Evolutionary conservation across 2,888 invertebrate species (phyloP), one percentile per base, ranked within the genome.

Genomic region (Brachypalpus laphriformis): DNA sequence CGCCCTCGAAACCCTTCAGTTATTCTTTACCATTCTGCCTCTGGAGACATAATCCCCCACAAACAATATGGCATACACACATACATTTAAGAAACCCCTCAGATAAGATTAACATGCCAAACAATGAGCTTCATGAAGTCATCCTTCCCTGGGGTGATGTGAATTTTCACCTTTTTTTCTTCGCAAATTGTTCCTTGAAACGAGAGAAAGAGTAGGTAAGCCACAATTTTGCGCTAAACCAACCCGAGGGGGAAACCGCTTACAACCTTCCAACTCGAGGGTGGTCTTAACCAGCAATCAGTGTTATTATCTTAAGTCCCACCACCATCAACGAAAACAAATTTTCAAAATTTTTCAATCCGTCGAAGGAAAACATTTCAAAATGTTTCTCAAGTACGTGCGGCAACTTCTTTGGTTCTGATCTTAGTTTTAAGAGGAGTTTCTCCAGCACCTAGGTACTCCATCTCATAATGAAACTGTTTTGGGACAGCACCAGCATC

Each of bases 261-360:
- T 22, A 22, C n/a, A 9, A 14, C 59, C 37, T 40, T 28, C 47
- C 40, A 70, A 49, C 68, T 70, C 74, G 45, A 78, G 78, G 83
- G 83, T 83, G 83, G 83, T 82, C 83, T 70, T 63, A 68, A 54
- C 82, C 56, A 37, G 61, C 78, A 83, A 75, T 83, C 78, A 70
- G 70, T 54, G 78, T 68, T 54, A 75, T 78, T 83, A 78, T 78
- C 78, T 70, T 37, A 70, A 83, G 65, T 28, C 61, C 59, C 59
- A 51, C 63, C 75, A 59, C 63, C 75, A 59, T 51, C 40, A 56
- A 74, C 54, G 57, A 74, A 68, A 77, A 74, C 66, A 63, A 78
- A 66, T 77, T 77, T 76, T 51, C 5, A 59, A 68, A 25, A 34
- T 31, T 31, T 63, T n/a, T 37, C 28, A 54, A 11, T 18, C 31